Percentiles rank a stretch among this genome's conserved stretches.
Evolutionary conservation across 2,888 invertebrate species (phyloP).

Genomic region (Netelia inedita): DNA sequence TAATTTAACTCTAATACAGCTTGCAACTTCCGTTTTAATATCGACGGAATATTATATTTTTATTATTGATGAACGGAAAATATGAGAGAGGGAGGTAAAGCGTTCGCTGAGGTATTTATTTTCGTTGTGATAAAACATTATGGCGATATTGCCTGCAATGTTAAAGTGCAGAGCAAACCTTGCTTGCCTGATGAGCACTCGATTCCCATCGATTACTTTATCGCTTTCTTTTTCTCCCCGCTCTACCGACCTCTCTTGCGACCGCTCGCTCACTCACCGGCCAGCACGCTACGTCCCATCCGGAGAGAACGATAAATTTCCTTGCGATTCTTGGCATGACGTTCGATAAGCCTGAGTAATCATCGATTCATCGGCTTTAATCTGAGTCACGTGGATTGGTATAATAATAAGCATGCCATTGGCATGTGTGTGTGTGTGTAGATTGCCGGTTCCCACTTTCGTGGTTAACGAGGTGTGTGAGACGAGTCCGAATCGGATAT

Average conservation of each 20-base stretch:
- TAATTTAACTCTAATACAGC: too few species aligned
- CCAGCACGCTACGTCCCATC: constrained; percentile 5
- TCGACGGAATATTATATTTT: neutral
- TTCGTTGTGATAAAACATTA: constrained; percentile 46
- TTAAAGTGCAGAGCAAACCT: constrained; percentile 63
- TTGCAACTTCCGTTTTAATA: too few species aligned
- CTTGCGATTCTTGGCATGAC: constrained; percentile 37
- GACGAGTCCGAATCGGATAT: neutral
- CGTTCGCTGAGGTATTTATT: constrained; percentile 5
- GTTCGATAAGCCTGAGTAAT: constrained; percentile 58
- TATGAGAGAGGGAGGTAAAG: neutral
- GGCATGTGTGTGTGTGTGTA: neutral
- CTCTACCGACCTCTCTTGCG: constrained; percentile 21
- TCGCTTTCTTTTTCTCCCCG: constrained; percentile 7
- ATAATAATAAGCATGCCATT: neutral
- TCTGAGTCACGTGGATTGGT: constrained; percentile 42
- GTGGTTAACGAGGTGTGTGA: constrained; percentile 11
- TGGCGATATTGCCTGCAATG: constrained; percentile 49
- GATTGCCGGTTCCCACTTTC: constrained; percentile 18
- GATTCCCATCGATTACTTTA: constrained; percentile 27
- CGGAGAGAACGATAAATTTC: constrained; percentile 55
- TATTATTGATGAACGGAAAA: constrained; percentile 5
- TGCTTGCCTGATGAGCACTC: constrained; percentile 32
- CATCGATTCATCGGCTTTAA: constrained; percentile 54
- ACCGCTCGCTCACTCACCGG: neutral